phyloP scores from a whole-genome alignment of 2,113 vertebrate genomes.

The Benitochromis conjunctus region DNA sequence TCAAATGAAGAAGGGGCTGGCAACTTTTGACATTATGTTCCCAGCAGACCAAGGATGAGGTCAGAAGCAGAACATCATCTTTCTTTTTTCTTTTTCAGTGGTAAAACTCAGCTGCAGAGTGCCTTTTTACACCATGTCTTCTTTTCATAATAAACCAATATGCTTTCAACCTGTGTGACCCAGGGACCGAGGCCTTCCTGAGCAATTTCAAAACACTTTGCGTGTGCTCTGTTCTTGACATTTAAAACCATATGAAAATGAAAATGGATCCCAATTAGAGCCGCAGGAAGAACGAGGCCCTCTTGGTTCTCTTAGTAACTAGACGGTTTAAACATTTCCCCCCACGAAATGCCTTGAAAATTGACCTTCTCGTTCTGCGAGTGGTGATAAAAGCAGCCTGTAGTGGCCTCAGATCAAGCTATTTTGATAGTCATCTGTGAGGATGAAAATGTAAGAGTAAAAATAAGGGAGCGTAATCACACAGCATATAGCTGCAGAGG shows the following conservation, averaged over 20 bases:
- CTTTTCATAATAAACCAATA: slow-evolving; percentile 35
- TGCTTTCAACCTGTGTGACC: slow-evolving; percentile 25
- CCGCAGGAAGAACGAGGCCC: background rate
- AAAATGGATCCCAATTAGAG: slow-evolving; percentile 66
- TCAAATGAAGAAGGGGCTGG: slow-evolving; percentile 44
- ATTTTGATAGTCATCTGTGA: slow-evolving; percentile 26
- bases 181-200: slow-evolving; percentile 8
- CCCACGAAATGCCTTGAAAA: slow-evolving; percentile 34
- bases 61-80: slow-evolving; percentile 36
- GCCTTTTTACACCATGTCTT: background rate
- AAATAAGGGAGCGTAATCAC: slow-evolving; percentile 39
- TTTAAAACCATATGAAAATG: slow-evolving; percentile 63
- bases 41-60: slow-evolving; percentile 38
- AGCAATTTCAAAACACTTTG: slow-evolving; percentile 52
- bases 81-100: background rate
- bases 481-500: background rate
- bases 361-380: slow-evolving; percentile 47
- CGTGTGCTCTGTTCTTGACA: slow-evolving; percentile 53
- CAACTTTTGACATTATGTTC: slow-evolving; percentile 54
- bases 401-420: slow-evolving; percentile 43
- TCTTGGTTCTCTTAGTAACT: slow-evolving; percentile 40
- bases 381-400: slow-evolving; percentile 43
- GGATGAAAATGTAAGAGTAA: slow-evolving; percentile 39
- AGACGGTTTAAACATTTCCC: slow-evolving; percentile 21
- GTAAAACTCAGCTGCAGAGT: background rate